These are phyloP conservation scores for Haemorhous mexicanus DNA, from an alignment of 2,113 vertebrate genomes.

Conservation along the genomic window DNA sequence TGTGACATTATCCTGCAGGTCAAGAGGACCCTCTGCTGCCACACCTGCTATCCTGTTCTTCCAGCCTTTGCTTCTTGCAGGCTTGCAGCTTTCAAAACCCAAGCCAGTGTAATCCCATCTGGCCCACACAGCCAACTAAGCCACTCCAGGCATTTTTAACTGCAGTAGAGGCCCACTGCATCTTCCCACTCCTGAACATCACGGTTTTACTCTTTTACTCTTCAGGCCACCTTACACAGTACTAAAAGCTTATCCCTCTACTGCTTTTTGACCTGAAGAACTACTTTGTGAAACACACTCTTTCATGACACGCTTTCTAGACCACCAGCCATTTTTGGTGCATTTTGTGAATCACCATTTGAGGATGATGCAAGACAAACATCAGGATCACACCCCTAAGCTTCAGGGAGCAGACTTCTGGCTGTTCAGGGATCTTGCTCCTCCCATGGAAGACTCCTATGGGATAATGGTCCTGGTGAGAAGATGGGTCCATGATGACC, in stretches of 20 bases:
- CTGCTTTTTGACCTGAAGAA: background rate
- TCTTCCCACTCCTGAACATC: background rate
- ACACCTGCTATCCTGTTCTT: background rate
- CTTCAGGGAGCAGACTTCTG: background rate
- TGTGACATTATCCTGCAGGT: background rate
- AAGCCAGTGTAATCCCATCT: background rate
- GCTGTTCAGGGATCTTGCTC: background rate
- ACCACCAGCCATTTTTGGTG: background rate
- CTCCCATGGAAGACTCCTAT: background rate
- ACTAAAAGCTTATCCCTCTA: background rate
- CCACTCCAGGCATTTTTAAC: background rate
- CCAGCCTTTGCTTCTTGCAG: background rate
- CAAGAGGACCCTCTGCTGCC: background rate
- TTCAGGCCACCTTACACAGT: background rate
- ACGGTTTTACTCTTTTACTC: background rate
- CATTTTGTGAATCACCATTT: background rate
- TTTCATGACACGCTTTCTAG: background rate
- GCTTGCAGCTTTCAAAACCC: background rate
- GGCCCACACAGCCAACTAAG: background rate
- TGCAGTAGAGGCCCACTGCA: background rate
- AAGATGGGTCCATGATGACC: background rate
- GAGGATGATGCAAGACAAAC: background rate
- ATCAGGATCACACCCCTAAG: background rate
- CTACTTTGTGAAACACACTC: background rate
- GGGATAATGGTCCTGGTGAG: background rate